Conservation (phyloP, 1,140 invertebrate genomes). For the Drosophila carrolli region DNA sequence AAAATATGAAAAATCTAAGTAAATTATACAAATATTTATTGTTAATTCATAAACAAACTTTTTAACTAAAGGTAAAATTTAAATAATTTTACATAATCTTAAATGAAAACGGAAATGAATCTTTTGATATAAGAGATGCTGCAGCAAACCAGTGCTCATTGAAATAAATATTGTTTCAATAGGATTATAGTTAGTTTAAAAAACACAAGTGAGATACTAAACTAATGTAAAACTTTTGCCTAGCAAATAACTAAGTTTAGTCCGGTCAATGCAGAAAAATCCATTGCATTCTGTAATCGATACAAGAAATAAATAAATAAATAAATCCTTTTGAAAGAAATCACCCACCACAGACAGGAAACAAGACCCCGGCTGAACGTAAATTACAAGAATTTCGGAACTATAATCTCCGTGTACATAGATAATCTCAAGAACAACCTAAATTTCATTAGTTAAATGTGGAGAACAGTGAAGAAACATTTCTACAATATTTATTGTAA, state of each 20-base stretch:
- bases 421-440: constrained; percentile 21
- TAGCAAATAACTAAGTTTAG: constrained; percentile 54
- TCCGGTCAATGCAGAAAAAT: constrained; percentile 21
- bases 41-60: constrained; percentile 27
- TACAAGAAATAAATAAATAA: background rate
- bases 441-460: constrained; percentile 26
- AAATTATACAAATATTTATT: constrained; percentile 11
- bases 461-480: constrained; percentile 21
- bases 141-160: constrained; percentile 17
- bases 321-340: constrained; percentile 23
- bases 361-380: constrained; percentile 37
- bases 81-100: constrained; percentile 11
- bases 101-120: constrained; percentile 4
- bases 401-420: constrained; percentile 43
- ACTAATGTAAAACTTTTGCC: constrained; percentile 45
- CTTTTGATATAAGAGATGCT: constrained; percentile 20
- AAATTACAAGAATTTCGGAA: constrained; percentile 25
- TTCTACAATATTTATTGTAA: constrained; percentile 36
- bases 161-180: constrained; percentile 43
- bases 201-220: constrained; percentile 46
- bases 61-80: constrained; percentile 29
- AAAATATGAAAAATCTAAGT: constrained; percentile 11
- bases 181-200: constrained; percentile 46
- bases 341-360: constrained; percentile 52
- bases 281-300: constrained; percentile 13